Conservation (phyloP, 2,797 vertebrate species). For the Hemitrygon akajei region DNA sequence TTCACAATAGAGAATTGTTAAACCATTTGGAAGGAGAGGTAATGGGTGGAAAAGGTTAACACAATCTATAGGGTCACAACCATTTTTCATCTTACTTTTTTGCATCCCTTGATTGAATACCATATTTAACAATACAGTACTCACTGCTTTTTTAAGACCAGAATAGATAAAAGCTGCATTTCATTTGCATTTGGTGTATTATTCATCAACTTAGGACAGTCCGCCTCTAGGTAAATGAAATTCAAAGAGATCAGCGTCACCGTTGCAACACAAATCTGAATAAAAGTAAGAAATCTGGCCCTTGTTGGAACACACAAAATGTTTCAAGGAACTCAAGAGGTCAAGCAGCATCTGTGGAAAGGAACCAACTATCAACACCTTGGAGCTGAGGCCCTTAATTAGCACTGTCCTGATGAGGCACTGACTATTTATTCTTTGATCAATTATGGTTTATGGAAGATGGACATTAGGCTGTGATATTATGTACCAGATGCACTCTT, state of each 20-base stretch:
- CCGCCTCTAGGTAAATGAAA: too few species aligned
- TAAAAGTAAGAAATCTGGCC: neutral
- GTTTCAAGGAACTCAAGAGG: too few species aligned
- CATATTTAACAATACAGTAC: neutral
- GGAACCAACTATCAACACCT: too few species aligned
- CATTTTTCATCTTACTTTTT: neutral
- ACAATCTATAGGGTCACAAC: neutral
- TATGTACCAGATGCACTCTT: neutral
- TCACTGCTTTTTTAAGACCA: neutral
- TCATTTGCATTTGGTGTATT: neutral
- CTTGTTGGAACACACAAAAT: neutral
- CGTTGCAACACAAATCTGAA: neutral
- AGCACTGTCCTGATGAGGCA: too few species aligned
- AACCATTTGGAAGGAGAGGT: neutral
- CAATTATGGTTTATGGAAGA: neutral
- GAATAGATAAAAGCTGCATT: too few species aligned
- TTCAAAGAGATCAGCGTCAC: neutral
- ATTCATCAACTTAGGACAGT: neutral
- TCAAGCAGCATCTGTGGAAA: too few species aligned
- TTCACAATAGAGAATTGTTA: slow-evolving; percentile 2
- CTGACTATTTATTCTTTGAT: too few species aligned
- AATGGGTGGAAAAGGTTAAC: neutral
- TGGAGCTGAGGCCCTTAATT: too few species aligned
- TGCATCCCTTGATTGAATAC: neutral
- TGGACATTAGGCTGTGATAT: neutral